Percentiles rank a stretch among this genome's conserved stretches.
phyloP scores from a whole-genome alignment of 2,113 vertebrate species.

The Patagioenas fasciata region DNA sequence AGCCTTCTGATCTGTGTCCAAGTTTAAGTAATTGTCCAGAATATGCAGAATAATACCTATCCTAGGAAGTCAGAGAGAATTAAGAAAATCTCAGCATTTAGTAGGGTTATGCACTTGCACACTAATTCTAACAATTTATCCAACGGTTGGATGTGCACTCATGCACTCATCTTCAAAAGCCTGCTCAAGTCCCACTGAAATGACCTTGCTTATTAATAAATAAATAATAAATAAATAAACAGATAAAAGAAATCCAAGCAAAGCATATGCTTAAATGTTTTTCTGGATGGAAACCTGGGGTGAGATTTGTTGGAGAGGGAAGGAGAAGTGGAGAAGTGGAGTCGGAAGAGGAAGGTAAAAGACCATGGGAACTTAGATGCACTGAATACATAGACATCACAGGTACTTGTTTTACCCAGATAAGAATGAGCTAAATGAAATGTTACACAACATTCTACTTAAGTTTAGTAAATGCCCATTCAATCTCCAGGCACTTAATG shows the following conservation, averaged over 20 bases:
- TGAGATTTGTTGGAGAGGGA: background rate
- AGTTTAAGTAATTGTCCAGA: background rate
- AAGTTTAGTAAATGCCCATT: background rate
- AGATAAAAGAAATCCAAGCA: background rate
- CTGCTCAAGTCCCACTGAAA: background rate
- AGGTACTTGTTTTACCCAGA: background rate
- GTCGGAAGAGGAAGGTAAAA: background rate
- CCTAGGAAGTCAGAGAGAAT: background rate
- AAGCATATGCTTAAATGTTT: background rate
- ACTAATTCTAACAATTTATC: background rate
- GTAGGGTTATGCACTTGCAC: background rate
- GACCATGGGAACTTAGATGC: background rate
- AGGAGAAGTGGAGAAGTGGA: background rate
- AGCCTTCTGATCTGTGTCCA: background rate
- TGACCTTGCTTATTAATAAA: background rate
- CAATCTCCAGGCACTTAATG: background rate
- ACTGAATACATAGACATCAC: background rate
- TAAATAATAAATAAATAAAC: background rate
- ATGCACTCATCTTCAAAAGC: background rate
- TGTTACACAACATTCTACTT: background rate
- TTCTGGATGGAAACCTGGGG: background rate
- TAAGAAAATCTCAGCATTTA: background rate
- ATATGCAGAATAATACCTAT: background rate
- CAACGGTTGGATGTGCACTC: background rate
- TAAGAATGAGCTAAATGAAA: background rate